These are phyloP conservation scores for Furcifer pardalis DNA, from an alignment of 2,797 vertebrate species.

Conservation along the genomic window DNA sequence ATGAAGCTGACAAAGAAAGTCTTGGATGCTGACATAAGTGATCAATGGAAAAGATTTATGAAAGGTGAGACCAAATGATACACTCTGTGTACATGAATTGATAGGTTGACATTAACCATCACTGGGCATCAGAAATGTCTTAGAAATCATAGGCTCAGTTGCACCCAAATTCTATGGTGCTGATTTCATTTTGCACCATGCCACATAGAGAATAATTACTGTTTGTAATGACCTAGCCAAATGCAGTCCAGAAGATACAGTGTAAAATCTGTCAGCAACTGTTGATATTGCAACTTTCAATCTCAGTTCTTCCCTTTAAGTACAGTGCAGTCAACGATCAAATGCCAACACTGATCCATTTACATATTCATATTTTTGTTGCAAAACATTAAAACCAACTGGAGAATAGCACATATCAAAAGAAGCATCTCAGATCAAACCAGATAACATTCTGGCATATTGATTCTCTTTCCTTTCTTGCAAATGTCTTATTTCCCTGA, in stretches of 20 bases:
- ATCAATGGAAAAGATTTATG: not conserved
- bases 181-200: not conserved
- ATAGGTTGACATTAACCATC: not conserved
- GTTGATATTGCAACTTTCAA: not conserved
- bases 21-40: not conserved
- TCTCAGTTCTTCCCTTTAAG: not conserved
- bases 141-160: not conserved
- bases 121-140: not conserved
- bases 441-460: not conserved
- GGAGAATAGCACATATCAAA: not conserved
- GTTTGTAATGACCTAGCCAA: not conserved
- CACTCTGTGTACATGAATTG: not conserved
- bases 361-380: too few species aligned
- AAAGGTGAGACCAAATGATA: not conserved
- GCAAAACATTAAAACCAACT: not conserved
- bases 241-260: not conserved
- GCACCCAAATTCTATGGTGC: not conserved
- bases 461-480: not conserved
- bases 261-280: not conserved
- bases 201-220: not conserved
- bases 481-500: not conserved
- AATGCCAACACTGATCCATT: not conserved
- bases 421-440: not conserved
- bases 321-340: not conserved
- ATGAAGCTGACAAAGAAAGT: not conserved